These are phyloP conservation scores for Arctopsyche grandis DNA, from an alignment of 1,140 invertebrate genomes.

Conservation along the genomic window DNA sequence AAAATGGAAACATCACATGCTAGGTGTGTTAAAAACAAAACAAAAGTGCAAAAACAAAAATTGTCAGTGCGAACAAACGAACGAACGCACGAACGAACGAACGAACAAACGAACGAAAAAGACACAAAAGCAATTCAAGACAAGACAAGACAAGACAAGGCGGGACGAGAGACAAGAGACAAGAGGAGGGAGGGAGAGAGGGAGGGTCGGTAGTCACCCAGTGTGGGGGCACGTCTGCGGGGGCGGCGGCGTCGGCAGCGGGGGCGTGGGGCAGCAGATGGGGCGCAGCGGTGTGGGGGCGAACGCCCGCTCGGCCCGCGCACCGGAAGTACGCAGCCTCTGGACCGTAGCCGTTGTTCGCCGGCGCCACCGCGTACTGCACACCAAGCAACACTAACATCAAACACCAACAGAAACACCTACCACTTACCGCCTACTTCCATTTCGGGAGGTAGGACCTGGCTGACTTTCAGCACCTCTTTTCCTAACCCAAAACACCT, in stretches of 20 bases:
- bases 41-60: neutral
- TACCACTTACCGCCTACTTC: too few relatives aligned
- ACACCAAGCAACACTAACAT: neutral
- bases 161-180: neutral
- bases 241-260: slow-evolving; percentile 43
- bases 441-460: too few relatives aligned
- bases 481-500: too few relatives aligned
- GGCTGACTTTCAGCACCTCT: too few relatives aligned
- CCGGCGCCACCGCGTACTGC: slow-evolving; percentile 50
- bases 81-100: neutral
- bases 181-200: neutral
- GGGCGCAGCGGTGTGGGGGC: slow-evolving; percentile 26
- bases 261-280: slow-evolving; percentile 36
- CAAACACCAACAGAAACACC: neutral
- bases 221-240: slow-evolving; percentile 53
- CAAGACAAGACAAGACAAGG: neutral
- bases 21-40: neutral
- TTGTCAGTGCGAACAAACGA: neutral
- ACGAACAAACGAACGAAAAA: slow-evolving; percentile 10
- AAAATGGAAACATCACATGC: neutral
- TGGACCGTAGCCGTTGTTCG: slow-evolving; percentile 54
- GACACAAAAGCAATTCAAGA: neutral
- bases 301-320: slow-evolving; percentile 26
- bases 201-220: slow-evolving; percentile 47
- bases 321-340: slow-evolving; percentile 53